Percentiles rank a stretch among this genome's conserved stretches.
phyloP scores from a whole-genome alignment of 2,113 vertebrate species.

The Phodopus roborovskii region DNA sequence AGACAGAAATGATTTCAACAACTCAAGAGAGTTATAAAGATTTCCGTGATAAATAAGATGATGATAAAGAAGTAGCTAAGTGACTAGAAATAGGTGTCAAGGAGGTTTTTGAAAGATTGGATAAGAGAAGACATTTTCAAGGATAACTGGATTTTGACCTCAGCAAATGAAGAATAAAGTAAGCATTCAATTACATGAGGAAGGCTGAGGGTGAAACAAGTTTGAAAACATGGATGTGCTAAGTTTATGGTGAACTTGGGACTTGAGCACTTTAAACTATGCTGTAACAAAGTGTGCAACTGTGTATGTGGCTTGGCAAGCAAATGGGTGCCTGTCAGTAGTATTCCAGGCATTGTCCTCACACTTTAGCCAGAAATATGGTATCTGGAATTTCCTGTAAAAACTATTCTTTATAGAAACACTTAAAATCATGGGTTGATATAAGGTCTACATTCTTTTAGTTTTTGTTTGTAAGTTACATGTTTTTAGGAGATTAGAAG shows the following conservation, averaged over 20 bases:
- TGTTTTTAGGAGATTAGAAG: background rate
- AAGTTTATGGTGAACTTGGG: background rate
- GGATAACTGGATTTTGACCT: background rate
- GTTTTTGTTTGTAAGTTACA: background rate
- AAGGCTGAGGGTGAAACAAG: background rate
- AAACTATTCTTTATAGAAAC: constrained; percentile 23
- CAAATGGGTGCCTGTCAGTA: background rate
- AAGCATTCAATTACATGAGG: background rate
- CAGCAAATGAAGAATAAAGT: background rate
- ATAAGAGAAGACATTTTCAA: background rate
- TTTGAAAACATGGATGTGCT: background rate
- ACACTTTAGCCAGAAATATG: background rate
- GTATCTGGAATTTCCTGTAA: background rate
- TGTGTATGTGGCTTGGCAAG: background rate
- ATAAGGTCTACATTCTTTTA: background rate
- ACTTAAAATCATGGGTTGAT: background rate
- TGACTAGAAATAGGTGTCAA: background rate
- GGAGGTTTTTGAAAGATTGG: background rate
- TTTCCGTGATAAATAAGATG: background rate
- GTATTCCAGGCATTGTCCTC: background rate
- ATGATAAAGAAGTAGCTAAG: background rate
- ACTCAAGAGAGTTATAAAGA: background rate
- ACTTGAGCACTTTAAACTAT: background rate
- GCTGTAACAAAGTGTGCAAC: background rate
- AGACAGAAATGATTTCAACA: background rate